phyloP scores from a whole-genome alignment of 2,797 vertebrate species.

The Salmo trutta region DNA sequence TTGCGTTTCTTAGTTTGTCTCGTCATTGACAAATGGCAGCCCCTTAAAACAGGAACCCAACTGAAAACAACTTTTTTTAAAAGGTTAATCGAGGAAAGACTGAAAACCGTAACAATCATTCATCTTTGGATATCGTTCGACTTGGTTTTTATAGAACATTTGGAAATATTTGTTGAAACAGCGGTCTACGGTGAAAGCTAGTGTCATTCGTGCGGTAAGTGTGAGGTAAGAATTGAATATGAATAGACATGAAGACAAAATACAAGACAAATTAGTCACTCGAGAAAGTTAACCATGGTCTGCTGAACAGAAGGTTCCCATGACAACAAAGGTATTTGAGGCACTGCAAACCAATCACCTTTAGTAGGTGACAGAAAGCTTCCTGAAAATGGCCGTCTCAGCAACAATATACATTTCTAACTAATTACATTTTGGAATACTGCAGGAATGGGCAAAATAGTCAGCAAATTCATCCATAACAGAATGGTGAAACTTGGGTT shows the following conservation, averaged over 20 bases:
- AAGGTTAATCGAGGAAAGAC: conserved; percentile 29
- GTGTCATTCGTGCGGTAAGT: conserved; percentile 16
- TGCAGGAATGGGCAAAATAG: conserved; percentile 45
- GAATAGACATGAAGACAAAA: conserved; percentile 3
- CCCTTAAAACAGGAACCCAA: conserved; percentile 50
- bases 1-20: conserved; percentile 29
- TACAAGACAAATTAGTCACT: conserved; percentile 19
- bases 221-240: background rate
- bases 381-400: conserved; percentile 15
- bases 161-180: conserved; percentile 23
- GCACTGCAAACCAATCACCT: conserved; percentile 9
- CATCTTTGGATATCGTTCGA: conserved; percentile 71
- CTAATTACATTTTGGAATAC: conserved; percentile 2
- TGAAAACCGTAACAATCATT: conserved; percentile 50
- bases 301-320: conserved; percentile 25
- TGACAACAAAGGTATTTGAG: conserved; percentile 23
- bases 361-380: background rate
- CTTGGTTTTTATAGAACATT: conserved; percentile 60
- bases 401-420: conserved; percentile 11
- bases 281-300: conserved; percentile 24
- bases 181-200: conserved; percentile 36
- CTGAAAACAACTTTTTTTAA: conserved; percentile 10
- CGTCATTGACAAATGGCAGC: conserved; percentile 13
- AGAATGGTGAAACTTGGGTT: conserved; percentile 7
- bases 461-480: conserved; percentile 10